Base-by-base conservation (phyloP, 2,888 invertebrate genomes). In the Laothoe populi region DNA sequence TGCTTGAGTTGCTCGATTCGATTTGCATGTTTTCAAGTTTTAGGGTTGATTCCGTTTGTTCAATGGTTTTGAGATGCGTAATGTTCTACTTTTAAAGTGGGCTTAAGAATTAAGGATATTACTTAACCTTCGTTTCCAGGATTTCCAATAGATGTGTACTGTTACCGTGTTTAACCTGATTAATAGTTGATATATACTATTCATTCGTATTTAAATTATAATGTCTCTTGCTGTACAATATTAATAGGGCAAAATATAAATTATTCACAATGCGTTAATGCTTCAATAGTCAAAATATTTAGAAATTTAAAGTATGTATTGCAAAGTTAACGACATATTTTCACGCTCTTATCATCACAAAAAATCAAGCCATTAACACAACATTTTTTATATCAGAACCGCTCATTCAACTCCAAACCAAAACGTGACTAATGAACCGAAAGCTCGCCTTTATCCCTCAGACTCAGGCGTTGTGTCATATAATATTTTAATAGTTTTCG, bases 351-450 rank as follows among this genome's bases (percentile, higher is more conserved):
- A 82, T 77, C 81, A 66, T 60, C 58, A 66, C 70, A 71, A 70
- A 77, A 44, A 77, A 70, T 63, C 65, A 63, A 66, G 64, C 66
- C 70, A 73, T 77, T 76, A 76, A 70, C 67, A 65, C 63, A 64
- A 44, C 44, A 19, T 38, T 63, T 65, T 64, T 66, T 66, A n/a
- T 40, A 21, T 19, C 10, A 40, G n/a, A 58, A 19, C 42, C 8
- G 31, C 31, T 44, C 44, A 53, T 49, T 19, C 19, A 58, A 24
- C 61, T 58, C 68, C 57, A 64, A 73, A 74, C 67, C 68, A 71
- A 77, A 80, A 86, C 88, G 89, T 90, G 90, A 87, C 90, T 89
- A 91, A 92, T 90, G 89, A 92, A 84, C 75, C 85, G 83, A 72
- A 63, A 77, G 73, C 72, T 68, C 66, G 75, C 74, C 77, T 81